Evolutionary conservation across 2,797 vertebrate genomes (phyloP), one percentile per base, ranked within the genome.

Genomic region (Falco peregrinus): DNA sequence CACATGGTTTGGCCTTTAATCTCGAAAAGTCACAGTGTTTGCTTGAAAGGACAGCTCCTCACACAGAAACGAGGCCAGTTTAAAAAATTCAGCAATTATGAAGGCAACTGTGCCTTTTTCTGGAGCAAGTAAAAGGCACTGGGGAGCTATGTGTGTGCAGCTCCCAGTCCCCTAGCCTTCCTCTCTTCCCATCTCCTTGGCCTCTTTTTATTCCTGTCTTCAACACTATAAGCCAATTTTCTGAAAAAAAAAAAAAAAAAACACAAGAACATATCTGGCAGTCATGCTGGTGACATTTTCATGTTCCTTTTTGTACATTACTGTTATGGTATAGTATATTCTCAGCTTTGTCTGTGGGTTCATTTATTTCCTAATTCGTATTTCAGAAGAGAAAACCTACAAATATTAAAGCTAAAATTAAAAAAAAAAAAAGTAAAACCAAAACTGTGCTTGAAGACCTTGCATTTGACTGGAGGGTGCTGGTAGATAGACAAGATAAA

Each of bases 1-100:
- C 76, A 68, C 48, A 41, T 35, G 31, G 57, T 45, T 81, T 90
- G 90, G 93, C 82, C 76, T 84, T 94, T 93, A 86, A 77, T 94
- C 83, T 85, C 64, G 29, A 53, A 84, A 90, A 94, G 73, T 53
- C 69, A 74, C 29, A 35, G 21, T 33, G 4, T 57, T 84, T 91
- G 65, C 82, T 81, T 39, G 28, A 85, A 88, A 95, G 85, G 50
- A 84, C 48, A 39, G 47, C 11, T 93, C 59, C 51, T 91, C 78
- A 48, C 43, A 19, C 35, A 18, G 28, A 33, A 57, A 79, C 3
- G 20, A 25, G 70, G 24, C 9, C 41, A 10, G 15, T 13, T 85
- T 25, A 84, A 92, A 92, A 84, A 81, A 57, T 21, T 81, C 83
- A 90, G 68, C 51, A 67, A 13, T 71, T 85, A 50, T 1, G 9